Evolutionary conservation across 2,888 invertebrate species (phyloP), one percentile per base, ranked within the genome.

Genomic region (Caenorhabditis sinica): DNA sequence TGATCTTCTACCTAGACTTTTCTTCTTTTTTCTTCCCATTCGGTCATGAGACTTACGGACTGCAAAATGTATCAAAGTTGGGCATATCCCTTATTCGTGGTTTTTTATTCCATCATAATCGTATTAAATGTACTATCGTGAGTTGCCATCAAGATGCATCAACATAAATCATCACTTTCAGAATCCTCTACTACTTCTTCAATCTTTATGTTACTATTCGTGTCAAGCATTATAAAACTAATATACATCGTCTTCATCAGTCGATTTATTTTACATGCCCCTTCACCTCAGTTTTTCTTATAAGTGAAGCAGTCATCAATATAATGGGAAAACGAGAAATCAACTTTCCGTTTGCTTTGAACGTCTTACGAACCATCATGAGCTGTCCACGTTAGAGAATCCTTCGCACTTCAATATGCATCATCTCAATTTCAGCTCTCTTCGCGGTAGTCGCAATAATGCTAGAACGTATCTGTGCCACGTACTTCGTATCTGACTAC

Each of bases 401-500:
- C n/a, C n/a, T n/a, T n/a, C n/a, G n/a, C n/a, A n/a, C n/a, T n/a
- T n/a, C n/a, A n/a, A n/a, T n/a, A n/a, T n/a, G n/a, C n/a, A n/a
- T n/a, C n/a, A n/a, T 11, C 28, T 6, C 5, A 11, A 28, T 60
- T 60, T 60, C 36, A 60, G 60, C 60, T n/a, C 60, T 60, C 1
- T 60, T 60, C 8, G 60, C 60, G 0, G 17, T 60, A 20, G 11
- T 20, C 36, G 60, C 60, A 0, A 60, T 60, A 17, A 60, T 60
- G 60, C 20, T 60, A n/a, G 60, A 60, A 20, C 60, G 60, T 60
- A 17, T 60, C n/a, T 60, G 30, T 36, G 60, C 60, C n/a, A 60
- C 60, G 8, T 60, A 60, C 30, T 60, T 28, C 17, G 33, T 60
- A 4, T 13, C 23, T 5, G 60, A 60, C 30, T 60, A 60, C 28